Evolutionary conservation across 2,888 invertebrate species (phyloP).

Genomic region (Rhopalosiphum nymphaeae): DNA sequence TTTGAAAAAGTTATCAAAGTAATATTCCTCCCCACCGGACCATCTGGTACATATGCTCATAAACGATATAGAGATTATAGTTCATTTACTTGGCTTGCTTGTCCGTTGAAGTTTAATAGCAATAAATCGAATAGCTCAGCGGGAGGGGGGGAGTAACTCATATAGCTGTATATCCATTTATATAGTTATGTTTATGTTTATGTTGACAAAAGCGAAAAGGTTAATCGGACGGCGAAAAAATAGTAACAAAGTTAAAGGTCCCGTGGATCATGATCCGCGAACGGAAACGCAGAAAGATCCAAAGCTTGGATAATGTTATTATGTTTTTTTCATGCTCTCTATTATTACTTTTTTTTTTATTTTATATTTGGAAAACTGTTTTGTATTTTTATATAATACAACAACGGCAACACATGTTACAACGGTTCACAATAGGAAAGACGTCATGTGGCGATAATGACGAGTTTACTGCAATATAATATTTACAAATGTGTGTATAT

Average conservation of each 20-base stretch:
- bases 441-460: slow-evolving; percentile 64
- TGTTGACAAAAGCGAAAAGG: slow-evolving; percentile 55
- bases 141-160: slow-evolving; percentile 12
- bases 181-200: slow-evolving; percentile 28
- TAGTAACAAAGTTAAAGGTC: slow-evolving; percentile 56
- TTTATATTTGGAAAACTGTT: slow-evolving; percentile 50
- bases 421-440: slow-evolving; percentile 48
- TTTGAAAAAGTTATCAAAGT: slow-evolving; percentile 39
- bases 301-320: slow-evolving; percentile 61
- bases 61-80: slow-evolving; percentile 13
- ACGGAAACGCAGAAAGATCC: slow-evolving; percentile 56
- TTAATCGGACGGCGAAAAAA: slow-evolving; percentile 58
- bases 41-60: neutral
- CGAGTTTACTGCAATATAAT: slow-evolving; percentile 25
- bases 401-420: slow-evolving; percentile 59
- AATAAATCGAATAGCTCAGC: slow-evolving; percentile 54
- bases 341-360: slow-evolving; percentile 57
- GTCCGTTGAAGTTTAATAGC: neutral
- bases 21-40: neutral
- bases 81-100: slow-evolving; percentile 4
- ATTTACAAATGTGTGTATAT: slow-evolving; percentile 11
- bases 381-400: slow-evolving; percentile 30
- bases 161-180: slow-evolving; percentile 9
- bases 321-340: slow-evolving; percentile 39
- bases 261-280: slow-evolving; percentile 13